Conservation (phyloP, 2,113 vertebrate species). For the Podiceps cristatus region DNA sequence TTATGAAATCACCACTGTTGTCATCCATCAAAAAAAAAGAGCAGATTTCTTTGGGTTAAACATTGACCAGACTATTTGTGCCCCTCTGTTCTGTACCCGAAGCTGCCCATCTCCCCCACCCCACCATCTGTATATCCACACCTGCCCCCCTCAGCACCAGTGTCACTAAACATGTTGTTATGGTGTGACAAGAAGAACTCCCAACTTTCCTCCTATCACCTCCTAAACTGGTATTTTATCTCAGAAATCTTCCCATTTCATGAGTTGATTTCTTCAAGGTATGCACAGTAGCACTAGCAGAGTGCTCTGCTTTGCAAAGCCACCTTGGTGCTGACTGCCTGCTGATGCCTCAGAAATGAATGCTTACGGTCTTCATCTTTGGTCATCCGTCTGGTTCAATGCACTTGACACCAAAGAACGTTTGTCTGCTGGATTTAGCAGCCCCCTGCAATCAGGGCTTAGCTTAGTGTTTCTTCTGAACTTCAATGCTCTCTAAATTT, state of each 20-base stretch:
- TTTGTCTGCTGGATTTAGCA: background rate
- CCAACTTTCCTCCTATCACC: background rate
- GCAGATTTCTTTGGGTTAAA: background rate
- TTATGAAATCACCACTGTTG: background rate
- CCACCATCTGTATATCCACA: background rate
- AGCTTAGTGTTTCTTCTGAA: background rate
- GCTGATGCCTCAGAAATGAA: background rate
- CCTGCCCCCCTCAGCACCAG: background rate
- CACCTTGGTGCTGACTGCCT: background rate
- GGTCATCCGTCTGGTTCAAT: background rate
- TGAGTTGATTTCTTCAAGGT: background rate
- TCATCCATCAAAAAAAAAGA: background rate
- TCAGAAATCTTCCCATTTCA: background rate
- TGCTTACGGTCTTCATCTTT: background rate
- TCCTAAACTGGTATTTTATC: background rate
- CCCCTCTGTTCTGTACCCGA: background rate
- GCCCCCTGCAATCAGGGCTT: background rate
- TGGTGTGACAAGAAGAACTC: accelerated
- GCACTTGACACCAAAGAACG: background rate
- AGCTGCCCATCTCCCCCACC: background rate
- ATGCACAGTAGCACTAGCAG: background rate
- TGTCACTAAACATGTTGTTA: background rate
- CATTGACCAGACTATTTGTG: background rate
- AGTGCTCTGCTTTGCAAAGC: background rate
- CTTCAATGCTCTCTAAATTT: background rate